Evolutionary conservation across 1,140 invertebrate species (phyloP).

Genomic region (Gryllus bimaculatus): DNA sequence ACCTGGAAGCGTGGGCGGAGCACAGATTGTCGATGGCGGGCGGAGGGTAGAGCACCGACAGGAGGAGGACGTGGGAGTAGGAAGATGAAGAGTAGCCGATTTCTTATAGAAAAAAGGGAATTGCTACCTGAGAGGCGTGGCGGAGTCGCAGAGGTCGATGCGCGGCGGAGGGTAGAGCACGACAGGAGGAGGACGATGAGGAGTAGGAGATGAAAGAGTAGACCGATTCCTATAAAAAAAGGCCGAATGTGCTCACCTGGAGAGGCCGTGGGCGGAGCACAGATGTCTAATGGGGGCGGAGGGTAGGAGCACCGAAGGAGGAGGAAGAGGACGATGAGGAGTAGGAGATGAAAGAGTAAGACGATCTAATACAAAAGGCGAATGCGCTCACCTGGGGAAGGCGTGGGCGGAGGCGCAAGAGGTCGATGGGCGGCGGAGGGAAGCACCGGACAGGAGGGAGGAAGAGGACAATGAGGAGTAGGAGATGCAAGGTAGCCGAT

Average conservation of each 20-base stretch:
- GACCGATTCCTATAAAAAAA: too few relatives aligned
- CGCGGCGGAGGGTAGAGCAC: constrained; percentile 64
- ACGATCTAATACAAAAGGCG: too few relatives aligned
- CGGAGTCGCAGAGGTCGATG: constrained; percentile 26
- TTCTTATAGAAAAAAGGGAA: neutral
- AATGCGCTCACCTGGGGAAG: too few relatives aligned
- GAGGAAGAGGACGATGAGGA: too few relatives aligned
- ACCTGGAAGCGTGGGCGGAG: neutral
- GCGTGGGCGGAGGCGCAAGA: neutral
- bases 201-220: neutral
- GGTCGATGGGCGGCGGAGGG: too few relatives aligned
- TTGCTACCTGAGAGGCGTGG: constrained; percentile 63
- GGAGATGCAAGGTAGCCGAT: too few relatives aligned
- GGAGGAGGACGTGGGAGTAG: neutral
- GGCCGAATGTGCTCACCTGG: neutral
- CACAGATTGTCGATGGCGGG: neutral
- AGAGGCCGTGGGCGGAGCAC: neutral
- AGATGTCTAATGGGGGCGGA: too few relatives aligned
- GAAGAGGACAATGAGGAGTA: neutral
- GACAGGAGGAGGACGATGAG: constrained; percentile 38
- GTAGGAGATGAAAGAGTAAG: too few relatives aligned
- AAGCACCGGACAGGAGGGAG: too few relatives aligned
- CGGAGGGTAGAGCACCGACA: neutral
- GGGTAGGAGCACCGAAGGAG: too few relatives aligned
- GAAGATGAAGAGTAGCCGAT: too few relatives aligned